A percentile compares a stretch with the other conserved stretches of the same genome.
Conservation (phyloP, 1,140 invertebrate species). For the Rhopalosiphum maidis region DNA sequence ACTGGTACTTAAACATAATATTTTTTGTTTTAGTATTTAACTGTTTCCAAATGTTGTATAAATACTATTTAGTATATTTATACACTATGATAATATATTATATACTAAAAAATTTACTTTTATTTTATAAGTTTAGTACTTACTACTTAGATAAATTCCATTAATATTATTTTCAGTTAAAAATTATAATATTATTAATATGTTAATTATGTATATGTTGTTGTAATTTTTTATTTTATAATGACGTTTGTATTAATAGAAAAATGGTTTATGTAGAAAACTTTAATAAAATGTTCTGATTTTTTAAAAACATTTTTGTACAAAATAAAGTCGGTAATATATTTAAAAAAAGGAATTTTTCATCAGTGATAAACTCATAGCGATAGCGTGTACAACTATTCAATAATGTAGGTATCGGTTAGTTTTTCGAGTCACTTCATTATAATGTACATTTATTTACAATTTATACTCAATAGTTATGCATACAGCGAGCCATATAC, state of each 20-base stretch:
- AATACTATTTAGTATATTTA: conserved; percentile 10
- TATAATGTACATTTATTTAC: too few species aligned
- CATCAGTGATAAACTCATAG: neutral
- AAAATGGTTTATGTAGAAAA: conserved; percentile 27
- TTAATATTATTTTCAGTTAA: neutral
- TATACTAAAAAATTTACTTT: neutral
- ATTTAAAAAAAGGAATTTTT: neutral
- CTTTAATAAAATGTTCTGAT: neutral
- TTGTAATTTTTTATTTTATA: conserved; percentile 38
- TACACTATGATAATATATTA: neutral
- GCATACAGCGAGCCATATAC: too few species aligned
- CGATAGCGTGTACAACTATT: too few species aligned
- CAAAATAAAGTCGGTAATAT: neutral
- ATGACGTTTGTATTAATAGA: conserved; percentile 27
- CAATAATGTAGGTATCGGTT: too few species aligned
- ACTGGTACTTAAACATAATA: neutral
- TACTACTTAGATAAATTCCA: conserved; percentile 13
- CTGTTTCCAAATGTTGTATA: neutral
- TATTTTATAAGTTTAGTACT: conserved; percentile 3
- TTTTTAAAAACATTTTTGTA: neutral
- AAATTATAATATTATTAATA: conserved; percentile 19
- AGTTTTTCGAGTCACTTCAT: too few species aligned
- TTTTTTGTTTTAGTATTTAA: neutral
- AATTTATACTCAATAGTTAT: too few species aligned
- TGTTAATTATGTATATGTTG: conserved; percentile 25